A percentile compares a stretch with the other conserved stretches of the same genome.
Evolutionary conservation across 2,888 invertebrate species (phyloP).

Genomic region (Volucella zonaria): DNA sequence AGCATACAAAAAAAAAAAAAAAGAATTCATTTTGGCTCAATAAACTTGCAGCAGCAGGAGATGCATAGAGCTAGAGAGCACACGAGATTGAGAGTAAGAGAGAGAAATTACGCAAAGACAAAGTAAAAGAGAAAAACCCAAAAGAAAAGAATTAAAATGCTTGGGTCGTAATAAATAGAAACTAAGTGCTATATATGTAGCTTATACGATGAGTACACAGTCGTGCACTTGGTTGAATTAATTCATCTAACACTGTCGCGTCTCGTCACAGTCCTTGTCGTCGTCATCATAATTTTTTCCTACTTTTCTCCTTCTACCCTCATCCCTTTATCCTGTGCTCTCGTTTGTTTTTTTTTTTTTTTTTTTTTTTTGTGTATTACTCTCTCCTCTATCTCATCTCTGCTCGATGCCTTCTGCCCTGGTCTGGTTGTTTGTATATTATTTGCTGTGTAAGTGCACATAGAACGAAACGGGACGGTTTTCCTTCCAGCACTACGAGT

Average conservation of each 20-base stretch:
- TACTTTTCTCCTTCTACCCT: slow-evolving; percentile 21
- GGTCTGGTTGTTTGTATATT: slow-evolving; percentile 40
- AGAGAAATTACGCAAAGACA: slow-evolving; percentile 27
- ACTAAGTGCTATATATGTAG: slow-evolving; percentile 69
- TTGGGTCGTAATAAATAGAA: slow-evolving; percentile 66
- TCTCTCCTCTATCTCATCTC: slow-evolving; percentile 25
- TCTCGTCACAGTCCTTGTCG: slow-evolving; percentile 74
- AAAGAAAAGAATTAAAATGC: slow-evolving; percentile 63
- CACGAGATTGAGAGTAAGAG: neutral
- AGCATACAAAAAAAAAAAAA: neutral
- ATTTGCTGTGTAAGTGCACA: slow-evolving; percentile 62
- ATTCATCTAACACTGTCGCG: slow-evolving; percentile 74
- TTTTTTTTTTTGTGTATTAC: neutral
- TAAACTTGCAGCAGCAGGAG: slow-evolving; percentile 58
- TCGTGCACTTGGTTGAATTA: slow-evolving; percentile 74
- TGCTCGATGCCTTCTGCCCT: slow-evolving; percentile 27
- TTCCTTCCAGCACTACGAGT: neutral
- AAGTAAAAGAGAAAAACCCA: slow-evolving; percentile 46
- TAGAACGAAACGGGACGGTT: slow-evolving; percentile 26
- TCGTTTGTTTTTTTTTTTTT: slow-evolving; percentile 23
- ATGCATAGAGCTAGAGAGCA: slow-evolving; percentile 13
- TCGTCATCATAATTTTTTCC: slow-evolving; percentile 59
- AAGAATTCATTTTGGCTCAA: slow-evolving; percentile 67
- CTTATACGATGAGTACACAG: slow-evolving; percentile 48
- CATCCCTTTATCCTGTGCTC: slow-evolving; percentile 16